phyloP scores from a whole-genome alignment of 2,113 vertebrate genomes.

The Rhodinocichla rosea region DNA sequence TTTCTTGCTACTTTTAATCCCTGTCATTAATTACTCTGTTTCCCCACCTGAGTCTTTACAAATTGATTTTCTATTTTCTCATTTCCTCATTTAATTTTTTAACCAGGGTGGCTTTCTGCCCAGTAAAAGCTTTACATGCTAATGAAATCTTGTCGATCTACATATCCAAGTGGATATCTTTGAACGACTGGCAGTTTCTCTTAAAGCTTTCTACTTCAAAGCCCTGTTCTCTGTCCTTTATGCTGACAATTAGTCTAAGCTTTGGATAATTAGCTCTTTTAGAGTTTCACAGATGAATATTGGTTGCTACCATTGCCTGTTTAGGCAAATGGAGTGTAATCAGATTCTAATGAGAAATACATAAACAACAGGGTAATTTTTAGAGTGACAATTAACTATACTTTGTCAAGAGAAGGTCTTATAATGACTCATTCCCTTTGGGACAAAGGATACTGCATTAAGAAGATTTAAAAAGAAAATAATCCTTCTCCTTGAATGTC shows the following conservation, averaged over 20 bases:
- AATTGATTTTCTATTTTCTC: neutral
- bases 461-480: neutral
- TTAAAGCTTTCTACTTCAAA: slow-evolving; percentile 3
- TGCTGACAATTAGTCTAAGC: slow-evolving; percentile 36
- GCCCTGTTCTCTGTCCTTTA: neutral
- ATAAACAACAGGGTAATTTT: slow-evolving; percentile 51
- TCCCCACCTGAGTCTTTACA: neutral
- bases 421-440: slow-evolving; percentile 37
- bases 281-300: neutral
- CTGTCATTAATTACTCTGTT: slow-evolving; percentile 1
- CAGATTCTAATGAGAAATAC: slow-evolving; percentile 58
- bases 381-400: slow-evolving; percentile 47
- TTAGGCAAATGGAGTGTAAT: slow-evolving; percentile 36
- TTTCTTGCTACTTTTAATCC: neutral
- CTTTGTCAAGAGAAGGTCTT: slow-evolving; percentile 22
- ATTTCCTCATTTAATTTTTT: slow-evolving; percentile 6
- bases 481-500: neutral
- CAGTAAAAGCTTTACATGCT: neutral
- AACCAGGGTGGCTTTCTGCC: neutral
- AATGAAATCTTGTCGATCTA: neutral
- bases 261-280: slow-evolving; percentile 30
- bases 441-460: neutral
- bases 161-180: neutral
- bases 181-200: neutral
- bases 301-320: neutral